These are phyloP conservation scores for Aphelocoma coerulescens DNA, from an alignment of 2,113 vertebrate genomes.

Conservation along the genomic window DNA sequence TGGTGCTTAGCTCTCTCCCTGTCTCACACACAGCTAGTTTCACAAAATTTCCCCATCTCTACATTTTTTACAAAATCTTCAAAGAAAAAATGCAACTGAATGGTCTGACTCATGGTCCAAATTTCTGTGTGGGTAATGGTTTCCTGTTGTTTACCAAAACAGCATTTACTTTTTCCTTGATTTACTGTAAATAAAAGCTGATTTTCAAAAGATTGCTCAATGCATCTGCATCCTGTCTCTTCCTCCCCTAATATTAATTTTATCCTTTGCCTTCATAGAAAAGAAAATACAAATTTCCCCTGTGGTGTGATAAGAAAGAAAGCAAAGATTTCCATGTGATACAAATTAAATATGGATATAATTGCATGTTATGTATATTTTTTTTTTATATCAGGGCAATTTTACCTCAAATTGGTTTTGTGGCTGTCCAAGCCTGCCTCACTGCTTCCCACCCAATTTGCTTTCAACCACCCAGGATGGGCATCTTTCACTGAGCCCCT, in stretches of 20 bases:
- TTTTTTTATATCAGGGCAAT: not conserved
- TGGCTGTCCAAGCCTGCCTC: not conserved
- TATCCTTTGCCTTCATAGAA: not conserved
- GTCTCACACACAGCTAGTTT: not conserved
- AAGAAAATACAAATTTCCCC: not conserved
- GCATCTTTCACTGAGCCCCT: not conserved
- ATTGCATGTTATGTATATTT: not conserved
- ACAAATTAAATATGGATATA: not conserved
- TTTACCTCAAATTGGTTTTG: not conserved
- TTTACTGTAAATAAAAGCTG: not conserved
- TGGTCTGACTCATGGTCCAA: not conserved
- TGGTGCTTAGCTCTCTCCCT: not conserved
- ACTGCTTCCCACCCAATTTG: not conserved
- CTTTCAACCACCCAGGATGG: constrained; percentile 15
- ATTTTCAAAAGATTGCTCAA: not conserved
- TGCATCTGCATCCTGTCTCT: not conserved
- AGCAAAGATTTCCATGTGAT: not conserved
- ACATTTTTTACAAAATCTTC: not conserved
- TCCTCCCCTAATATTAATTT: not conserved
- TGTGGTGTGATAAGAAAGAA: not conserved
- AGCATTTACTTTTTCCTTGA: not conserved
- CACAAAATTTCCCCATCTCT: not conserved
- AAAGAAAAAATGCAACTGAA: not conserved
- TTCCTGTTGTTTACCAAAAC: not conserved
- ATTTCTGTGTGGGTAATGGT: not conserved